Base-by-base conservation (phyloP, 2,797 vertebrate species). In the Muscicapa comitata region DNA sequence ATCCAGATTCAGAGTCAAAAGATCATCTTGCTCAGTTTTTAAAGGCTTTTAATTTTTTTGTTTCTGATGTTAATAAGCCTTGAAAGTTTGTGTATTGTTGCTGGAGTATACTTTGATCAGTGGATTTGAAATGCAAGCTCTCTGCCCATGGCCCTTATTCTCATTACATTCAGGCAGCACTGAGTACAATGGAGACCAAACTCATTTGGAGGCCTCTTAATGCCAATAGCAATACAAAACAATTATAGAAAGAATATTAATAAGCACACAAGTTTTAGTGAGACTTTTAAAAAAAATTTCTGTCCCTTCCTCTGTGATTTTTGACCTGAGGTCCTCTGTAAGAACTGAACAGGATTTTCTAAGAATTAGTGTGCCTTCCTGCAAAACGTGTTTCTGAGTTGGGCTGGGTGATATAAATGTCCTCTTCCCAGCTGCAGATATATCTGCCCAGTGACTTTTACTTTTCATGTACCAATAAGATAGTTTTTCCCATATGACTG, bases 1-100 rank as follows among this genome's bases (percentile, higher is more conserved):
- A 96, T 91, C 91, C 94, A 94, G 51, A 85, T 80, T 93, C 68
- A 73, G 89, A 95, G 73, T 92, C 72, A 93, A 96, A 93, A 95
- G 75, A 76, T 92, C 93, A 88, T 77, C 82, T 96, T 88, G 25
- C 48, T 68, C 43, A 37, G 35, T 72, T 87, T 43, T 90, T 51
- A 72, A 92, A 90, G 17, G 17, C 25, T 83, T 82, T 73, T 53
- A 87, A 35, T 77, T 79, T 88, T 88, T 91, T 92, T 88, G 31
- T 88, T 90, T 94, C 70, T 93, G 48, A 84, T 94, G 51, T 94
- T 93, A 90, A 76, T 92, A 81, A 94, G 66, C 29, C 66, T 86
- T 93, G 73, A 75, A 95, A 83, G 51, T 94, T 84, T 83, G 53
- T 84, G 16, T 65, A n/a, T 50, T 93, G 70, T 76, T 86, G 29